Evolutionary conservation across 64 coral and sea anemone genomes (phyloP), one percentile per base, ranked within the genome.

Genomic region (Dendronephthya gigantea): DNA sequence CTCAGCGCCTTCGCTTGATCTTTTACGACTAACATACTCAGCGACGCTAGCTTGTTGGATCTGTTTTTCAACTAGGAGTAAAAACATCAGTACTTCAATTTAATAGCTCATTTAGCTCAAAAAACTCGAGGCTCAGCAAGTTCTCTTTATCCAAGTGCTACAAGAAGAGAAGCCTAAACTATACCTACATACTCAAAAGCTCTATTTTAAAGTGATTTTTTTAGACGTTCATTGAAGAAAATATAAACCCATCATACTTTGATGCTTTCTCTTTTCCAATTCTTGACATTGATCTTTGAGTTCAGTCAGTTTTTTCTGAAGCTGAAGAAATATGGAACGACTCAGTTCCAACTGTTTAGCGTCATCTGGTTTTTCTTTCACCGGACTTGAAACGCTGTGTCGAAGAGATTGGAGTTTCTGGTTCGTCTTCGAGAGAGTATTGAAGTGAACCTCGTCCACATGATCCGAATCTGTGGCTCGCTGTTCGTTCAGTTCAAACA

Each of bases 231-330:
- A n/a, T n/a, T n/a, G n/a, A n/a, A 62, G 55, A n/a, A 17, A 0
- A 62, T 27, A 2, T n/a, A 0, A n/a, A 62, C 19, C 1, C 8
- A 62, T 4, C 72, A 4, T 79, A 79, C 72, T 30, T 29, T 79
- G 72, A 79, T 79, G 72, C 37, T 79, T 79, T 34, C 37, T 79
- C 72, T 79, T 79, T 39, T 79, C 72, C 30, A 79, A 39, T 79
- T 79, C 72, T 29, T 79, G 72, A 79, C 72, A 79, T 79, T 79
- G 72, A 79, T 79, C 72, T 79, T 79, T 79, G 9, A 79, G 36
- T 19, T 79, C 72, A 39, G 72, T 79, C 29, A 79, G 36, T 79
- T 79, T 79, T 33, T 79, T 79, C 72, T 79, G 72, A 30, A 79
- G 72, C 37, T 79, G 72, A 4, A 79, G 30, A 29, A 79, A 79